Evolutionary conservation across 2,888 invertebrate genomes (phyloP), one percentile per base, ranked within the genome.

Genomic region (Empis stercorea): DNA sequence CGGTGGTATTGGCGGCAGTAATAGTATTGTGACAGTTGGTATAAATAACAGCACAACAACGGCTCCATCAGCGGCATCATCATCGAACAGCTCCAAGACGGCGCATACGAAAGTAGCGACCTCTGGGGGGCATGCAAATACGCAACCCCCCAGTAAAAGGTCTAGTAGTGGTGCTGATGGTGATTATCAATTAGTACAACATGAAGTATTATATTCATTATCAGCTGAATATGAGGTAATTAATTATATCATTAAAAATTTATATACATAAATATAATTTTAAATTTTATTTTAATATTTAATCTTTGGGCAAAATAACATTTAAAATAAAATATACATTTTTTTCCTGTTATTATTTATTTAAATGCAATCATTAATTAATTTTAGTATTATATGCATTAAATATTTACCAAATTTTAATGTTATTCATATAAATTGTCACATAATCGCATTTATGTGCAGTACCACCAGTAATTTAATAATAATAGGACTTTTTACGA

Each of bases 121-220:
- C 51, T 65, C 69, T 54, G 69, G 70, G 66, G 70, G 69, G 58
- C 68, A 71, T 61, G 73, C 71, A 49, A 72, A 73, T 48, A 73
- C 72, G 63, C 74, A 75, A 65, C 71, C 71, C 59, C 72, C 74
- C 65, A 72, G 73, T 55, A 65, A 78, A 76, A 80, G 84, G 66
- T 83, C 84, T 62, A 84, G 85, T 67, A 84, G 84, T 65, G 85
- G 86, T 61, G 84, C 85, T 63, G 96, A 97, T 75, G 96, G 96
- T 54, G 96, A 97, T 76, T 97, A 96, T 75, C 93, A 94, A 73
- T 79, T 97, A 70, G 95, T 96, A 56, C 95, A 97, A 72, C 96
- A 97, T 73, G 96, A 97, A 77, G 87, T 94, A 58, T 83, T 97
- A 64, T 94, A 91, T 75, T 96, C 96, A 60, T 85, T 92, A 79